These are phyloP conservation scores for Hormiphora californensis DNA, from an alignment of 37 sponge, comb jelly and placozoan species.

Conservation along the genomic window DNA sequence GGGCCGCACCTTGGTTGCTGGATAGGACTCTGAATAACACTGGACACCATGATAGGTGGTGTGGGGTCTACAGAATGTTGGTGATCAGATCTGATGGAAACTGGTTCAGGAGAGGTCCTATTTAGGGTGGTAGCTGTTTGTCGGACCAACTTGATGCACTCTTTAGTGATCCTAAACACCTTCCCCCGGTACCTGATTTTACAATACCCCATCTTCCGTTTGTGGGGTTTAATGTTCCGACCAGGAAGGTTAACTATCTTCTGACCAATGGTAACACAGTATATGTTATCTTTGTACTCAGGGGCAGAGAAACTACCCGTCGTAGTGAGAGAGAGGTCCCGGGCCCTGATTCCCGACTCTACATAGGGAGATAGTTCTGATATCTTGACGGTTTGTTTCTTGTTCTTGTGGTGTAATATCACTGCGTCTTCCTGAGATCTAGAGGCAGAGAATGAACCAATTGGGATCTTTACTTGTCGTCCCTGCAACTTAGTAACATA, in stretches of 20 bases:
- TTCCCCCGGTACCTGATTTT: not conserved
- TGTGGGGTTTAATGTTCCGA: not conserved
- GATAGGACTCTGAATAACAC: not conserved
- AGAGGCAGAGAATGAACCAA: not conserved
- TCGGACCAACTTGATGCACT: not conserved
- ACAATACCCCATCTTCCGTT: not conserved
- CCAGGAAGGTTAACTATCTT: not conserved
- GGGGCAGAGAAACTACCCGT: not conserved
- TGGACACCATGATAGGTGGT: not conserved
- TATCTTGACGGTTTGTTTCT: not conserved
- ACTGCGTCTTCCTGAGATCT: not conserved
- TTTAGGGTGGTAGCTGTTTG: not conserved
- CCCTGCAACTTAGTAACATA: not conserved
- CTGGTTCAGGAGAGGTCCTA: not conserved
- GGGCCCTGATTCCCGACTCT: not conserved
- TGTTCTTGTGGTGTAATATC: not conserved
- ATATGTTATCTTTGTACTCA: slow-evolving; percentile 6
- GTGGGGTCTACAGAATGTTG: not conserved
- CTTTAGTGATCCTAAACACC: not conserved
- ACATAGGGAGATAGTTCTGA: not conserved
- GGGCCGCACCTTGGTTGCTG: not conserved
- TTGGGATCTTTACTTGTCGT: not conserved
- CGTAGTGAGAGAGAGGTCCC: not conserved
- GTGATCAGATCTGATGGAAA: not conserved
- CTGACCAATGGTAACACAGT: not conserved